Percentiles rank a stretch among this genome's conserved stretches.
Evolutionary conservation across 2,888 invertebrate genomes (phyloP).

Genomic region (Galerucella calmariensis): DNA sequence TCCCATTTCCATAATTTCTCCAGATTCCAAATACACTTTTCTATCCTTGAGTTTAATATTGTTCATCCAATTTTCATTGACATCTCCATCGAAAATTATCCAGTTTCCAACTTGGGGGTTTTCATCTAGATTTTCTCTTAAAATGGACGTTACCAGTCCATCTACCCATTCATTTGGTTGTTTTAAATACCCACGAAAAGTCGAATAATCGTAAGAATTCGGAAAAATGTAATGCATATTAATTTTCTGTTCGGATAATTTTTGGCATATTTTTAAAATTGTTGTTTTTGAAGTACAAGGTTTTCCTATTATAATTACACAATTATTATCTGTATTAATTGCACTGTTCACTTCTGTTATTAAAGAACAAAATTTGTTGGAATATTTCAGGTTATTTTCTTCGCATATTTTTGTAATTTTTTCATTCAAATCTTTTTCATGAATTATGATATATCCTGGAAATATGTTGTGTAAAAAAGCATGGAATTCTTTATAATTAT

Average conservation of each 20-base stretch:
- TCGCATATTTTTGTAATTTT: slow-evolving; percentile 72
- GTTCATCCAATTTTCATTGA: slow-evolving; percentile 88
- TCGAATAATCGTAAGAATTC: slow-evolving; percentile 87
- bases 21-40: slow-evolving; percentile 83
- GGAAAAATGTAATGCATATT: slow-evolving; percentile 74
- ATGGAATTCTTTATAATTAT: slow-evolving; percentile 82
- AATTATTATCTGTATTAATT: slow-evolving; percentile 80
- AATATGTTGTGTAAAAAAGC: slow-evolving; percentile 89
- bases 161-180: slow-evolving; percentile 85
- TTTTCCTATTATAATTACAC: slow-evolving; percentile 87
- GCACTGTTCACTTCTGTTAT: slow-evolving; percentile 87
- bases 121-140: slow-evolving; percentile 76
- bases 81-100: slow-evolving; percentile 89
- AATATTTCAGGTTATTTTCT: slow-evolving; percentile 76
- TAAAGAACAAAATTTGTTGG: slow-evolving; percentile 78
- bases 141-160: slow-evolving; percentile 82
- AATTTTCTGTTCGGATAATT: slow-evolving; percentile 65
- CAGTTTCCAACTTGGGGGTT: slow-evolving; percentile 80
- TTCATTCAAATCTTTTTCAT: slow-evolving; percentile 24
- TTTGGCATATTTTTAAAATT: slow-evolving; percentile 77
- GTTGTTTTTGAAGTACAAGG: slow-evolving; percentile 83
- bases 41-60: slow-evolving; percentile 85
- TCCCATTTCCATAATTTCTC: slow-evolving; percentile 82
- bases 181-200: slow-evolving; percentile 88
- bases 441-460: slow-evolving; percentile 74